Conservation (phyloP, 2,797 vertebrate genomes). For the Chiroxiphia lanceolata region DNA sequence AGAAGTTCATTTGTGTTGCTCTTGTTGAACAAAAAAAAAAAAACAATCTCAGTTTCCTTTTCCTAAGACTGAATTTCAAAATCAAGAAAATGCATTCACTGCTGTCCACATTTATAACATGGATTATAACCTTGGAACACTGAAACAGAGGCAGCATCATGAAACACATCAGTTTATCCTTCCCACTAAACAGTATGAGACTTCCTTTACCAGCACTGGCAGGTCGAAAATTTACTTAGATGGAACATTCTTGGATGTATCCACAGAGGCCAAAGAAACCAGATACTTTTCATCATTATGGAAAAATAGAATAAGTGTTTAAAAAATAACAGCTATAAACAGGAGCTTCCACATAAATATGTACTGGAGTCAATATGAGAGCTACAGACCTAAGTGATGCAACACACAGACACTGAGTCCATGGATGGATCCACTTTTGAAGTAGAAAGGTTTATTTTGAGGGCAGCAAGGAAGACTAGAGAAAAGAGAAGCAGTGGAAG, state of each 20-base stretch:
- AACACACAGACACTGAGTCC: fast-evolving
- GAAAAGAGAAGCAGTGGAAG: neutral
- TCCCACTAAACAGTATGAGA: neutral
- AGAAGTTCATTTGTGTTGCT: neutral
- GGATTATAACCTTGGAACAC: neutral
- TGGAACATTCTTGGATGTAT: neutral
- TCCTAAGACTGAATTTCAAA: neutral
- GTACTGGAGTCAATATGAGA: neutral
- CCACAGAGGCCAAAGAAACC: neutral
- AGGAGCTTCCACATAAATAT: neutral
- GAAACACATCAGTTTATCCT: neutral
- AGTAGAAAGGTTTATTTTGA: neutral
- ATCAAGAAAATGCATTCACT: neutral
- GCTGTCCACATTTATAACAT: neutral
- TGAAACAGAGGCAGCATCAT: neutral
- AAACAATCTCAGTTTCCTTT: neutral
- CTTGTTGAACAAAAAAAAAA: neutral
- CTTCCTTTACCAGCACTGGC: neutral
- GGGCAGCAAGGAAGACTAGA: neutral
- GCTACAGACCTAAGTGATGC: neutral
- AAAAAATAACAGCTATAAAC: neutral
- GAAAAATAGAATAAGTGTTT: neutral
- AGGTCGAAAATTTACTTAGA: neutral
- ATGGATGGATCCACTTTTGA: neutral
- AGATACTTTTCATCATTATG: neutral